Percentiles rank a stretch among this genome's conserved stretches.
phyloP scores from a whole-genome alignment of 2,888 invertebrate species.

The Boloria selene region DNA sequence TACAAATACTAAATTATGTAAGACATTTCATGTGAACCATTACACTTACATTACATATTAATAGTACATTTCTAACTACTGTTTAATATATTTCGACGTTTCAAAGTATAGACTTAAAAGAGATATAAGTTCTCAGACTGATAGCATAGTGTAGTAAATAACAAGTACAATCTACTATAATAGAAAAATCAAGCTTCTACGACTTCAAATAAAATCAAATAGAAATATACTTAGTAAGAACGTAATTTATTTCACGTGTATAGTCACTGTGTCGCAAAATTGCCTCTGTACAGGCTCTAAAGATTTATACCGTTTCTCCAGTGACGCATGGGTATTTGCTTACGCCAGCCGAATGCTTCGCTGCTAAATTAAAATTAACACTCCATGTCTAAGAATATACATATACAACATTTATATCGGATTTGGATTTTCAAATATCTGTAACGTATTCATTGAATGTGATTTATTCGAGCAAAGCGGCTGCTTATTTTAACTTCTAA shows the following conservation, averaged over 20 bases:
- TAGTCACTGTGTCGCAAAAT: slow-evolving; percentile 1
- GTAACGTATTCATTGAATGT: slow-evolving; percentile 8
- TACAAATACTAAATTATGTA: too few species aligned
- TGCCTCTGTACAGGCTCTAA: not conserved
- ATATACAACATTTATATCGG: not conserved
- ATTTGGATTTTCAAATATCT: slow-evolving; percentile 18
- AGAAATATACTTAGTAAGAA: too few species aligned
- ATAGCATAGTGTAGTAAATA: too few species aligned
- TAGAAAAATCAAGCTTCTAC: too few species aligned
- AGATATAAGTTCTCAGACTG: too few species aligned
- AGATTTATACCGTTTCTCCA: slow-evolving; percentile 1
- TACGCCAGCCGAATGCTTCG: slow-evolving; percentile 6
- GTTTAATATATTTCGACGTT: too few species aligned
- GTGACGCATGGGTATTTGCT: slow-evolving; percentile 16
- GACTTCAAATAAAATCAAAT: too few species aligned
- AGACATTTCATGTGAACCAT: too few species aligned
- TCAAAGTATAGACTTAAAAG: too few species aligned
- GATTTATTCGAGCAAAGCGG: slow-evolving; percentile 10
- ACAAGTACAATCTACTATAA: too few species aligned
- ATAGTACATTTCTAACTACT: too few species aligned
- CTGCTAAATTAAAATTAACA: slow-evolving; percentile 19
- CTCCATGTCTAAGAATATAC: slow-evolving; percentile 7
- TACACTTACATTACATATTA: too few species aligned
- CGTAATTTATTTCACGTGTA: not conserved
- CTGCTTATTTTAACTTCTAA: slow-evolving; percentile 10